A percentile compares a stretch with the other conserved stretches of the same genome.
phyloP scores from a whole-genome alignment of 2,888 invertebrate genomes.

The Heteropelma amictum region DNA sequence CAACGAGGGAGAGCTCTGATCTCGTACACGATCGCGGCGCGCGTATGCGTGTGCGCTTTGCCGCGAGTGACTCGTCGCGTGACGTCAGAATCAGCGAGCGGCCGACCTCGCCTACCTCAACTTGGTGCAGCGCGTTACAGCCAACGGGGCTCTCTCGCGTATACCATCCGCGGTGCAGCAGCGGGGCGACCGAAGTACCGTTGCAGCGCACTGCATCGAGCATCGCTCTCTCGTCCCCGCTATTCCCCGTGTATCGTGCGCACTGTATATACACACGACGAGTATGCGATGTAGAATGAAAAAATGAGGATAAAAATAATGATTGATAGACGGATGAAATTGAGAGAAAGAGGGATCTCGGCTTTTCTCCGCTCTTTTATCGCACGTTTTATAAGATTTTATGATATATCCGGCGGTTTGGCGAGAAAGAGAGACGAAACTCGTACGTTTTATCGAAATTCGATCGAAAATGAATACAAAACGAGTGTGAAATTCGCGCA shows the following conservation, averaged over 20 bases:
- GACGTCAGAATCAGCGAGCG: constrained; percentile 64
- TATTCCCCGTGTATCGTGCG: too few species aligned
- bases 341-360: neutral
- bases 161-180: constrained; percentile 2
- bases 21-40: neutral
- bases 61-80: constrained; percentile 53
- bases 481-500: neutral
- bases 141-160: constrained; percentile 2
- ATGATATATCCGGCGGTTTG: neutral
- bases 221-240: too few species aligned
- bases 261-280: constrained; percentile 27
- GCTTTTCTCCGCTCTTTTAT: neutral
- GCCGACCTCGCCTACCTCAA: constrained; percentile 77
- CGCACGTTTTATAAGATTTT: neutral
- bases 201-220: constrained; percentile 58
- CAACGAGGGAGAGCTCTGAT: constrained; percentile 41
- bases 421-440: too few species aligned
- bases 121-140: constrained; percentile 67
- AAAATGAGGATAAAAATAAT: too few species aligned
- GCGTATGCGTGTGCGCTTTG: constrained; percentile 8
- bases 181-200: constrained; percentile 65
- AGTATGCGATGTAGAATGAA: too few species aligned
- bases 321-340: neutral
- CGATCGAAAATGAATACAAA: neutral
- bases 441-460: too few species aligned